These are phyloP conservation scores for Nestor notabilis DNA, from an alignment of 2,113 vertebrate genomes.

Conservation along the genomic window DNA sequence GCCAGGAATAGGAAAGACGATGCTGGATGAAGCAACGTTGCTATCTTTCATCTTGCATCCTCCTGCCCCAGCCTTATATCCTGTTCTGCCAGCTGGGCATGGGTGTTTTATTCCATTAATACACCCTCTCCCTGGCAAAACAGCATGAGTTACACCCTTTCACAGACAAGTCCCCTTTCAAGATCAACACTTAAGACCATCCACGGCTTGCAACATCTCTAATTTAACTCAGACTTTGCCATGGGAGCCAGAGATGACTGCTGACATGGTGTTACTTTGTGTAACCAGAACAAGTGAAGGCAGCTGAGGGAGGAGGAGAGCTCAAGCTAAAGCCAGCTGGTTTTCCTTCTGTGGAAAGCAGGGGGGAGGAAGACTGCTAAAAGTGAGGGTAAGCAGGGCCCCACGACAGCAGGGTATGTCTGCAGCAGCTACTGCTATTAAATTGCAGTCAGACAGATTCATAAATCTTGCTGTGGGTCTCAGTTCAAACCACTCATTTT, in stretches of 20 bases:
- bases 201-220: neutral
- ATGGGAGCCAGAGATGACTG: neutral
- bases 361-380: neutral
- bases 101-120: neutral
- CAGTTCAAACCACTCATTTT: neutral
- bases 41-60: neutral
- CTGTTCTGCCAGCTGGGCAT: conserved; percentile 28
- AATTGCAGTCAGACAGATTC: neutral
- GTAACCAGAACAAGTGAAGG: neutral
- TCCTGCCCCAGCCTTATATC: neutral
- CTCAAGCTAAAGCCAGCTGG: accelerated
- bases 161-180: neutral
- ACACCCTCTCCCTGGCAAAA: neutral
- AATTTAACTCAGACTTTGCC: neutral
- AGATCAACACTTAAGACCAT: neutral
- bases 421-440: neutral
- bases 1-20: neutral
- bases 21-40: neutral
- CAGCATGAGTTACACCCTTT: neutral
- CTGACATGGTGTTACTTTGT: neutral
- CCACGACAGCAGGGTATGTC: neutral
- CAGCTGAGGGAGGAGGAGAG: neutral
- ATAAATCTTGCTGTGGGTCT: neutral
- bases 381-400: neutral
- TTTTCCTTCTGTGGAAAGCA: neutral